Evolutionary conservation across 2,888 invertebrate genomes (phyloP).

Genomic region (Polia nebulosa): DNA sequence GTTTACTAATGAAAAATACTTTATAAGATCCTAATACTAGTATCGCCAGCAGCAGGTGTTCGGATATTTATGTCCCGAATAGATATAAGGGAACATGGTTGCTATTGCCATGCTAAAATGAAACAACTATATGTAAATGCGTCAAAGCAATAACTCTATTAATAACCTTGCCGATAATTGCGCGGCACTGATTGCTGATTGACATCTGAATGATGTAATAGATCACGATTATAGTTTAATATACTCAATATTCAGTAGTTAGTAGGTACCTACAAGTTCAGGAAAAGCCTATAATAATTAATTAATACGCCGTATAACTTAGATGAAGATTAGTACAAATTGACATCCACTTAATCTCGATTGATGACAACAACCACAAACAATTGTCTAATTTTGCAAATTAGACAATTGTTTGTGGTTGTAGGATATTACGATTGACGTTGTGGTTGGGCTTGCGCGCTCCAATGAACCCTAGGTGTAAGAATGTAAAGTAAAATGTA

Average conservation of each 20-base stretch:
- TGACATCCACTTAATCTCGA: not conserved
- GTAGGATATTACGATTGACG: not conserved
- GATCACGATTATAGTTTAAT: slow-evolving; percentile 19
- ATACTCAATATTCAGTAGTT: slow-evolving; percentile 2
- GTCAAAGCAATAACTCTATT: slow-evolving; percentile 30
- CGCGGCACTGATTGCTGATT: slow-evolving; percentile 49
- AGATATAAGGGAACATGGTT: too few species aligned
- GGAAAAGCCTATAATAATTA: not conserved
- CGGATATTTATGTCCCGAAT: too few species aligned
- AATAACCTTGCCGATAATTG: slow-evolving; percentile 24
- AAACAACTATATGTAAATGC: not conserved
- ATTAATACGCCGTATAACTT: slow-evolving; percentile 16
- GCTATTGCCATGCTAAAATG: not conserved
- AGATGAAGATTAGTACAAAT: slow-evolving; percentile 4
- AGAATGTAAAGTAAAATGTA: too few species aligned
- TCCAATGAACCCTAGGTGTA: not conserved
- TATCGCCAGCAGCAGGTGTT: too few species aligned
- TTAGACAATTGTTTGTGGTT: not conserved
- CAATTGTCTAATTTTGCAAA: not conserved
- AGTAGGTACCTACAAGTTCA: not conserved
- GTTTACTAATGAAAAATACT: too few species aligned
- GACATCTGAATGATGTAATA: slow-evolving; percentile 50
- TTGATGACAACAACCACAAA: not conserved
- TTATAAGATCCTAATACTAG: too few species aligned
- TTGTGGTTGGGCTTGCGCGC: not conserved